These are phyloP conservation scores for Drosophila ficusphila DNA, from an alignment of 1,140 invertebrate species.

Conservation along the genomic window DNA sequence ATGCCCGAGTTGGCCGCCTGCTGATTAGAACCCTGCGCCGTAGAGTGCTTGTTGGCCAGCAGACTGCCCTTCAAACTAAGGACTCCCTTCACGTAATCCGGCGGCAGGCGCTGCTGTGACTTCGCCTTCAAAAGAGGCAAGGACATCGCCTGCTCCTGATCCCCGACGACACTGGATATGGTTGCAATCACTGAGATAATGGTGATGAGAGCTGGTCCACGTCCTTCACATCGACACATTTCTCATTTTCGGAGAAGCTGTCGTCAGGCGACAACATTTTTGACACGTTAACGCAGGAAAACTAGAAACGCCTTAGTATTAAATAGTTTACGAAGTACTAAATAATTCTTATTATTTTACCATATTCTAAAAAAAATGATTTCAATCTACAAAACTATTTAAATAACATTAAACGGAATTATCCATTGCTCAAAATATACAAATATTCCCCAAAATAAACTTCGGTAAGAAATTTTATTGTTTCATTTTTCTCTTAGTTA, in stretches of 20 bases:
- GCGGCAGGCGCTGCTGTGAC: not conserved
- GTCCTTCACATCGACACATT: slow-evolving; percentile 48
- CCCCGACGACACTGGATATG: not conserved
- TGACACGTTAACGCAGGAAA: slow-evolving; percentile 23
- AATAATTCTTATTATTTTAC: no score
- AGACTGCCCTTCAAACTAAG: slow-evolving; percentile 57
- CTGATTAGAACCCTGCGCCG: not conserved
- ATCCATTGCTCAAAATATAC: no score
- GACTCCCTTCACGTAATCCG: slow-evolving; percentile 59
- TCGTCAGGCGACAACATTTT: slow-evolving; percentile 27
- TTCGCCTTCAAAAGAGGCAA: not conserved
- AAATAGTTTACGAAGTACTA: no score
- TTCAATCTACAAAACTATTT: no score
- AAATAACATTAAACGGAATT: no score
- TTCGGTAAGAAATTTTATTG: no score
- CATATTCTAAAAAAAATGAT: no score
- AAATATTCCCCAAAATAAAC: no score
- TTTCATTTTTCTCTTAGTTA: no score
- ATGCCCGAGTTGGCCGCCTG: not conserved
- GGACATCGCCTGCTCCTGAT: not conserved
- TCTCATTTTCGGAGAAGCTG: slow-evolving; percentile 32
- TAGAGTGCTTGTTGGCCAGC: slow-evolving; percentile 17
- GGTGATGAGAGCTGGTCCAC: slow-evolving; percentile 9
- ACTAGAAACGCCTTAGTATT: no score
- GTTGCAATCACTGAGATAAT: slow-evolving; percentile 6